Conservation (phyloP, 2,113 vertebrate genomes). For the Alouatta palliata region DNA sequence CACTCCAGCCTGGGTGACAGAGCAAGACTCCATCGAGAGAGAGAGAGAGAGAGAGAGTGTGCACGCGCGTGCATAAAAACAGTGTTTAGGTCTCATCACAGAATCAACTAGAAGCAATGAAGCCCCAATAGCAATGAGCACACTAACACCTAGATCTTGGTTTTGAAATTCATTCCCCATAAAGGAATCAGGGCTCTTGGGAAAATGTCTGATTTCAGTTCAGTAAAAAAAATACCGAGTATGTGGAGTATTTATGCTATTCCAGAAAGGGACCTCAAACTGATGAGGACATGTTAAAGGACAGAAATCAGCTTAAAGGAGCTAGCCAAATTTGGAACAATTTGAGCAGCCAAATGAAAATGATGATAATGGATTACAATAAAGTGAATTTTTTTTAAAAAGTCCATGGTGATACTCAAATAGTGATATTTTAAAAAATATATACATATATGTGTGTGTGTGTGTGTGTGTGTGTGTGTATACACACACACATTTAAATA, state of each 20-base stretch:
- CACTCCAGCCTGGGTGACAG: no score
- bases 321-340: background rate
- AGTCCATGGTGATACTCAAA: background rate
- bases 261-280: background rate
- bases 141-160: background rate
- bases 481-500: background rate
- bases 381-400: background rate
- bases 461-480: background rate
- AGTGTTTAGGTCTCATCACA: background rate
- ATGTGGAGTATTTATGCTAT: background rate
- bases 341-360: background rate
- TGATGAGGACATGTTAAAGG: background rate
- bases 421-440: background rate
- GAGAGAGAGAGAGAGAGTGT: background rate
- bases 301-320: background rate
- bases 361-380: background rate
- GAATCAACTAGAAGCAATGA: background rate
- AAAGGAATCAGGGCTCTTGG: background rate
- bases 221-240: background rate
- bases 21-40: no score
- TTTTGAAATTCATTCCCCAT: background rate
- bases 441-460: no score
- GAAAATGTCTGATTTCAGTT: background rate
- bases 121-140: background rate
- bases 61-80: background rate